Conservation (phyloP, 1,140 invertebrate genomes). For the Liolophura sinensis region DNA sequence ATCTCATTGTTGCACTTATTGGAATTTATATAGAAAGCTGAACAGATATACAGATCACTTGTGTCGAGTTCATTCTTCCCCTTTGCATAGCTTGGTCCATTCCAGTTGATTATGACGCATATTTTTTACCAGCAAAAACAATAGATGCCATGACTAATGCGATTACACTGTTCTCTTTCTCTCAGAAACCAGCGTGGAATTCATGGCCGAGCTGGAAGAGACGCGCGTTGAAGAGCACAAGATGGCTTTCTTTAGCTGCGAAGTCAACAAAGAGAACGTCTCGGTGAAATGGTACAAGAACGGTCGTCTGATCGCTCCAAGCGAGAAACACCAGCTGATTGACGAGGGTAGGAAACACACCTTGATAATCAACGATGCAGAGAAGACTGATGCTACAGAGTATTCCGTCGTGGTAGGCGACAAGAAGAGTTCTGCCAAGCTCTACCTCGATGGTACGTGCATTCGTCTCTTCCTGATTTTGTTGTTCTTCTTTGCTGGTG, state of each 20-base stretch:
- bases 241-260: conserved; percentile 41
- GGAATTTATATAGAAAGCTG: no score
- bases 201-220: conserved; percentile 40
- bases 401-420: conserved; percentile 49
- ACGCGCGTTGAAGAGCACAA: conserved; percentile 45
- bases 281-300: conserved; percentile 51
- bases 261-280: conserved; percentile 49
- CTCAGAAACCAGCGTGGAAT: conserved; percentile 47
- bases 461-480: neutral
- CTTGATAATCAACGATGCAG: conserved; percentile 41
- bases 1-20: no score
- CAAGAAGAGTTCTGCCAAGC: conserved; percentile 74
- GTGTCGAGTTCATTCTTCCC: no score
- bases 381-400: conserved; percentile 48
- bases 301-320: conserved; percentile 34
- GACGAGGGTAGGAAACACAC: conserved; percentile 41
- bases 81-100: no score
- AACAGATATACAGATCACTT: no score
- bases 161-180: no score
- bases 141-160: neutral
- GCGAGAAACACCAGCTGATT: conserved; percentile 41
- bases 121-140: no score
- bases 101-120: no score
- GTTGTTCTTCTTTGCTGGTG: no score
- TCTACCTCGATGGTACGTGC: conserved; percentile 74